phyloP scores from a whole-genome alignment of 35 echinoderm and acorn worm species.

The Holothuria glaberrima region DNA sequence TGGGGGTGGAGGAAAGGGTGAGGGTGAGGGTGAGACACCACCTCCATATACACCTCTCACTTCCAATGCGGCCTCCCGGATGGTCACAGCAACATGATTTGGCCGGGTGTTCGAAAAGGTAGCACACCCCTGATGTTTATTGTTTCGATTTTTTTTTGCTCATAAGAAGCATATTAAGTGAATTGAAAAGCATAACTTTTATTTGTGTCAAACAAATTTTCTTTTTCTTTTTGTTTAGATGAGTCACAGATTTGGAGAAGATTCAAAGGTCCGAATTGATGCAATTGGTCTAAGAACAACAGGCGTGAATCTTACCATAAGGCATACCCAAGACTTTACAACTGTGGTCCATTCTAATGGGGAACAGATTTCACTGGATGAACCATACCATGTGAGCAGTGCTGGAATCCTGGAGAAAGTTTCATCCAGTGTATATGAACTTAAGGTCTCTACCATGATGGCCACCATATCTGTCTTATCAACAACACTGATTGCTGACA shows the following conservation, averaged over 20 bases:
- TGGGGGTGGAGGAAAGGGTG: too few species aligned
- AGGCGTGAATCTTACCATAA: conserved; percentile 35
- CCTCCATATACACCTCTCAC: too few species aligned
- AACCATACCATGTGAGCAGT: conserved; percentile 15
- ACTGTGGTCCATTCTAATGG: conserved; percentile 61
- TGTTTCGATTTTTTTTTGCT: too few species aligned
- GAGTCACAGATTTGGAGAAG: conserved; percentile 44
- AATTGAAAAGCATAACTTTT: too few species aligned
- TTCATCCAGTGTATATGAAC: conserved; percentile 57
- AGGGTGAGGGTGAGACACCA: too few species aligned
- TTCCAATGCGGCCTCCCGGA: too few species aligned
- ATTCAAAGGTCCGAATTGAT: conserved; percentile 23
- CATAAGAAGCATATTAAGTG: too few species aligned
- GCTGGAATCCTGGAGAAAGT: neutral
- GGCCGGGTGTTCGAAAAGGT: too few species aligned
- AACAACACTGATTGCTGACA: conserved; percentile 54
- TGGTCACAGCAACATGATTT: too few species aligned
- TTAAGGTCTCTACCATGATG: neutral
- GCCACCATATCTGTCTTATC: conserved; percentile 24
- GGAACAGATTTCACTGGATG: conserved; percentile 2
- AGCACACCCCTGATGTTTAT: too few species aligned
- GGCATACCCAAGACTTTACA: conserved; percentile 22
- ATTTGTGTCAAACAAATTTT: too few species aligned
- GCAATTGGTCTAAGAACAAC: conserved; percentile 40
- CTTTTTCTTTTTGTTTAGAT: conserved; percentile 12